Conservation (phyloP, 1,140 invertebrate genomes). For the Melitaea cinxia region DNA sequence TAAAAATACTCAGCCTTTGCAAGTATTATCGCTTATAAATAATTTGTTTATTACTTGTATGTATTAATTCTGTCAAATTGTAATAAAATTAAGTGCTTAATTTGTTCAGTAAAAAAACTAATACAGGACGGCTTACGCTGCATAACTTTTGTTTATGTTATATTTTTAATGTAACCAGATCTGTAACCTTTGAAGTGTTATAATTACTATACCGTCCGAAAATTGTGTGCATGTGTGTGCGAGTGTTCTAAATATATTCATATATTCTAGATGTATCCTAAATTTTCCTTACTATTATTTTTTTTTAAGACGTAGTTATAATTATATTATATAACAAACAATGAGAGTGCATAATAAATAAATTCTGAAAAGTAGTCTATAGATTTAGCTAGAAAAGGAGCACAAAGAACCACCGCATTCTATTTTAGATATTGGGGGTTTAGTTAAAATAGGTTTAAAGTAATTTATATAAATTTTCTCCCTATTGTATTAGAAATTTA, state of each 20-base stretch:
- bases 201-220: constrained; percentile 50
- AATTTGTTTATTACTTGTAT: constrained; percentile 11
- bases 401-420: constrained; percentile 4
- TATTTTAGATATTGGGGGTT: background rate
- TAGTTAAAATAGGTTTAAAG: background rate
- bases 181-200: constrained; percentile 14
- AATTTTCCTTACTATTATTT: constrained; percentile 5
- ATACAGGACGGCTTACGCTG: background rate
- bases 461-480: background rate
- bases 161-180: constrained; percentile 20
- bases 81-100: background rate
- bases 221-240: constrained; percentile 40
- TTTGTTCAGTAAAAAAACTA: too few species aligned
- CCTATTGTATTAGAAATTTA: background rate
- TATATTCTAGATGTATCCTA: constrained; percentile 13
- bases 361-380: background rate
- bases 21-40: constrained; percentile 3
- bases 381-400: background rate
- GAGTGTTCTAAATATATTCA: constrained; percentile 26
- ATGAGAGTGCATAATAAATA: background rate
- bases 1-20: constrained; percentile 9
- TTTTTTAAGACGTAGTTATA: background rate
- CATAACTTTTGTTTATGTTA: background rate
- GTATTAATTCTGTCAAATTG: constrained; percentile 12
- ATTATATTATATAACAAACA: background rate